Percentiles rank a stretch among this genome's conserved stretches.
These are phyloP conservation scores for Nomada flava DNA, from an alignment of 2,888 invertebrate genomes.

Conservation along the genomic window DNA sequence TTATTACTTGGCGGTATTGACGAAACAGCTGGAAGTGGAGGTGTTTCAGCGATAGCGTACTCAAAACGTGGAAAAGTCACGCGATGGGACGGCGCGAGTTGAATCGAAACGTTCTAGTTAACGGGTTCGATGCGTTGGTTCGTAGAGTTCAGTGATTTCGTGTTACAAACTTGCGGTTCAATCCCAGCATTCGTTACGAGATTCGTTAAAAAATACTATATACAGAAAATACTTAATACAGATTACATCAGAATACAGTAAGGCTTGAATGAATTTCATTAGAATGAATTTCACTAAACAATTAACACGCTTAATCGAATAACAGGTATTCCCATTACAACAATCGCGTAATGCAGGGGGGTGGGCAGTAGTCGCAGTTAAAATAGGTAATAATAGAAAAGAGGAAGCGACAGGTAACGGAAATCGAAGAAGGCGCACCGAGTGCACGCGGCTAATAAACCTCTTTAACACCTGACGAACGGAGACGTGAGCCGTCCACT, in stretches of 20 bases:
- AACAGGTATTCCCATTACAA: too few relatives aligned
- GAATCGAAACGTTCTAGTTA: conserved; percentile 53
- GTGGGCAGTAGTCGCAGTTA: too few relatives aligned
- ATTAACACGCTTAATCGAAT: too few relatives aligned
- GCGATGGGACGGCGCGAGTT: conserved; percentile 42
- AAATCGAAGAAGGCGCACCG: conserved; percentile 33
- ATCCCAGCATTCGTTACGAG: neutral
- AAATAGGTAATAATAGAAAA: too few relatives aligned
- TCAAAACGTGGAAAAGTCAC: conserved; percentile 60
- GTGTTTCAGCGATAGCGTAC: conserved; percentile 12
- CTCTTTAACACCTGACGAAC: conserved; percentile 55
- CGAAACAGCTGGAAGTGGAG: conserved; percentile 29
- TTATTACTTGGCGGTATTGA: conserved; percentile 39
- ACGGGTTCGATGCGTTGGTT: conserved; percentile 49
- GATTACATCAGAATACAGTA: too few relatives aligned
- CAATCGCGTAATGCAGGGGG: too few relatives aligned
- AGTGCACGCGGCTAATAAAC: conserved; percentile 61
- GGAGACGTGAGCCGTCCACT: conserved; percentile 44
- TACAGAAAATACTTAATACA: too few relatives aligned
- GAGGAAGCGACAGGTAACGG: neutral
- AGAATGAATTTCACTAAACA: too few relatives aligned
- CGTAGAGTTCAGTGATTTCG: conserved; percentile 38
- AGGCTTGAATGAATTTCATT: too few relatives aligned
- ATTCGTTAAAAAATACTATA: too few relatives aligned
- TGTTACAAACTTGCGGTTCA: conserved; percentile 16